Percentiles rank a stretch among this genome's conserved stretches.
Evolutionary conservation across 2,113 vertebrate species (phyloP).

Genomic region (Prunella himalayana): DNA sequence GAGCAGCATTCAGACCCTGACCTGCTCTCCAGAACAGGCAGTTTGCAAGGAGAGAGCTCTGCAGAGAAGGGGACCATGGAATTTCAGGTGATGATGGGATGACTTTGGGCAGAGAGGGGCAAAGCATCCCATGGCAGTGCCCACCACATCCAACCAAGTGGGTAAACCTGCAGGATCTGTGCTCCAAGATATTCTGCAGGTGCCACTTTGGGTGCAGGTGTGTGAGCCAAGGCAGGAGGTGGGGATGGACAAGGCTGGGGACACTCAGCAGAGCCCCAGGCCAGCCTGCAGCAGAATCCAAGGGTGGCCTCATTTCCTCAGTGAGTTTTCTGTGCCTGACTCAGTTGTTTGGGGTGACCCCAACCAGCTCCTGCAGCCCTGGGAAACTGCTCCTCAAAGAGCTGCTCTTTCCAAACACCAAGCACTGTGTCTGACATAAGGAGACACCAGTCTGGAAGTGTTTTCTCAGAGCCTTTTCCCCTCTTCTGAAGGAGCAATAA

Average conservation of each 20-base stretch:
- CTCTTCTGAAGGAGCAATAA: background rate
- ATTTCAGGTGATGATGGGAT: background rate
- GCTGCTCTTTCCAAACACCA: background rate
- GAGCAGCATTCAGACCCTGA: background rate
- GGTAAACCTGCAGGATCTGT: background rate
- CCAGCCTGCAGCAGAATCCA: background rate
- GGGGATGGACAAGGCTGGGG: slow-evolving; percentile 10
- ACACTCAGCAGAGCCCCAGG: background rate
- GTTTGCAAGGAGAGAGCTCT: background rate
- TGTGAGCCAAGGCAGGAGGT: background rate
- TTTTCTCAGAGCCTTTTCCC: background rate
- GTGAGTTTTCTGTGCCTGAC: slow-evolving; percentile 72
- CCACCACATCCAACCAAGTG: background rate
- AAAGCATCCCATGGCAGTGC: background rate
- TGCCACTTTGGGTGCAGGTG: background rate
- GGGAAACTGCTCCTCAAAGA: background rate
- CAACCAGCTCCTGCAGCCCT: background rate
- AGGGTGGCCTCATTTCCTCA: slow-evolving; percentile 61
- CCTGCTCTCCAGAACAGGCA: background rate
- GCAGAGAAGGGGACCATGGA: background rate
- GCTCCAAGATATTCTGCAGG: background rate
- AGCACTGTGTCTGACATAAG: background rate
- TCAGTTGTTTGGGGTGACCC: slow-evolving; percentile 62
- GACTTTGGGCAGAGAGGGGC: background rate
- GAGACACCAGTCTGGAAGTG: background rate